Conservation (phyloP, 2,113 vertebrate species). For the Vulpes vulpes region DNA sequence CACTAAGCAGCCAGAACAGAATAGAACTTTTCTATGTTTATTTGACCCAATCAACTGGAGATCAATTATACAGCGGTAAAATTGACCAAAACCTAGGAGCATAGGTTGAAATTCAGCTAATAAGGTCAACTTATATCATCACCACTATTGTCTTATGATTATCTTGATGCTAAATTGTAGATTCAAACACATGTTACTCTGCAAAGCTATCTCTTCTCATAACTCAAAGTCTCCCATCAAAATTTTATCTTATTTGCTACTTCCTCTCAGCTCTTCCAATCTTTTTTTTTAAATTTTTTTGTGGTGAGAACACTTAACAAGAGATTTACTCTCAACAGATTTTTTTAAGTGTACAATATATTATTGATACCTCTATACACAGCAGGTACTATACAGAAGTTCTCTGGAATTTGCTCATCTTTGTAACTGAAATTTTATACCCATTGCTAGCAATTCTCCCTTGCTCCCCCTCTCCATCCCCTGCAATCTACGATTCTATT, state of each 20-base stretch:
- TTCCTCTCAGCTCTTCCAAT: background rate
- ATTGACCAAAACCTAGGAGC: background rate
- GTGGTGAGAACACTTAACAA: background rate
- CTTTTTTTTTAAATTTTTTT: background rate
- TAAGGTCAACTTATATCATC: background rate
- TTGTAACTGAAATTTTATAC: background rate
- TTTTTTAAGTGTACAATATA: background rate
- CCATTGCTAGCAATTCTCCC: background rate
- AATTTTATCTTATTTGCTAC: background rate
- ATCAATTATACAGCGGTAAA: background rate
- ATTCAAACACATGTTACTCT: background rate
- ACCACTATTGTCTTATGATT: background rate
- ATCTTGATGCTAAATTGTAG: background rate
- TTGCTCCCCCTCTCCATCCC: no score
- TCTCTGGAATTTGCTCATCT: background rate
- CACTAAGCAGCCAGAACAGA: background rate
- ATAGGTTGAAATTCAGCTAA: slow-evolving; percentile 32
- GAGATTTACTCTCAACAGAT: background rate
- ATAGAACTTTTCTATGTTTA: background rate
- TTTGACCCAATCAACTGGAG: background rate
- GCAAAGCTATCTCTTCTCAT: background rate
- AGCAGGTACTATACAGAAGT: background rate
- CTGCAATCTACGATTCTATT: background rate
- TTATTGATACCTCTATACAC: background rate
- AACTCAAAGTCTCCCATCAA: background rate